phyloP scores from a whole-genome alignment of 2,888 invertebrate genomes.

The Pammene aurita region DNA sequence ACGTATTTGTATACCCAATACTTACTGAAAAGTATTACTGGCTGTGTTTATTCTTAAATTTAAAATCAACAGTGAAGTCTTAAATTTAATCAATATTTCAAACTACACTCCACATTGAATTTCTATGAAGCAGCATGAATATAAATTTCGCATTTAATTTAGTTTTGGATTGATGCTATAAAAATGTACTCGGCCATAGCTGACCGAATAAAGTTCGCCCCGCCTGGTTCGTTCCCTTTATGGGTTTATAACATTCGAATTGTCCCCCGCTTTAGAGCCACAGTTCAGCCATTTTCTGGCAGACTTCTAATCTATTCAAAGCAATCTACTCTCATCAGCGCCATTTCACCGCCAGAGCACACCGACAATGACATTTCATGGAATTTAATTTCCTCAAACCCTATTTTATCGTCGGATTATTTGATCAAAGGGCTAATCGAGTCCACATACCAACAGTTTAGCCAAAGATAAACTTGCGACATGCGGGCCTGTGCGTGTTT shows the following conservation, averaged over 20 bases:
- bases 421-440: slow-evolving; percentile 84
- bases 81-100: background rate
- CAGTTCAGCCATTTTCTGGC: slow-evolving; percentile 9
- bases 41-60: too few relatives aligned
- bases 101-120: slow-evolving; percentile 12
- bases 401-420: slow-evolving; percentile 80
- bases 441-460: slow-evolving; percentile 81
- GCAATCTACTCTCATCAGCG: slow-evolving; percentile 44
- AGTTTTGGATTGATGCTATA: slow-evolving; percentile 35
- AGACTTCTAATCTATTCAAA: slow-evolving; percentile 41
- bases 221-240: slow-evolving; percentile 36
- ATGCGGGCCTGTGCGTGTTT: slow-evolving; percentile 83
- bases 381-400: slow-evolving; percentile 80
- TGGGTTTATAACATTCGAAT: slow-evolving; percentile 26
- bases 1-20: too few relatives aligned
- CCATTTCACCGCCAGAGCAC: slow-evolving; percentile 57
- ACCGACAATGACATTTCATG: slow-evolving; percentile 75
- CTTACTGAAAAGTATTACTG: too few relatives aligned
- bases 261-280: slow-evolving; percentile 7
- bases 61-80: too few relatives aligned
- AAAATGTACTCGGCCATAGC: slow-evolving; percentile 21
- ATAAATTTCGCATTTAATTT: slow-evolving; percentile 28
- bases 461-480: slow-evolving; percentile 82
- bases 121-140: slow-evolving; percentile 6
- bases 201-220: slow-evolving; percentile 26